Conservation (phyloP, 2,797 vertebrate genomes). For the Neopelma chrysocephalum region DNA sequence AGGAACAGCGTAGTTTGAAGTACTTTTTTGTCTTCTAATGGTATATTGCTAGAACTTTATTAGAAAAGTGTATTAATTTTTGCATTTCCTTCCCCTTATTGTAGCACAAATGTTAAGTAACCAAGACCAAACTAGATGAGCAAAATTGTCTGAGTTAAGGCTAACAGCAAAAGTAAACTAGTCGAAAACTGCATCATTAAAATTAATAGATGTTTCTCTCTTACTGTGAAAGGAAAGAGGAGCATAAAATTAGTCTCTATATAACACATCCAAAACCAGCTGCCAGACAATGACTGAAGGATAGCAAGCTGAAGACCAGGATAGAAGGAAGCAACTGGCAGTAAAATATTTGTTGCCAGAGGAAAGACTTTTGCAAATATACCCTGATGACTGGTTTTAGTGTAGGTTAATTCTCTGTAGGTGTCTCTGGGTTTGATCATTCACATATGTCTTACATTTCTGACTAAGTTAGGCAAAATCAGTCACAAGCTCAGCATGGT, state of each 20-base stretch:
- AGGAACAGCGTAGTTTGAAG: background rate
- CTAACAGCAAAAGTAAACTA: background rate
- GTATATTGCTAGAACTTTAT: background rate
- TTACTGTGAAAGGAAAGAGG: background rate
- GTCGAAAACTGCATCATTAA: background rate
- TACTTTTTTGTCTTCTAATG: background rate
- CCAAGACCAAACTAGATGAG: background rate
- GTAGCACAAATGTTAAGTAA: background rate
- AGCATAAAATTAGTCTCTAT: constrained; percentile 2
- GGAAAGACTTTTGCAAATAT: background rate
- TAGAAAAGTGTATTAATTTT: background rate
- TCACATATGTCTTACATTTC: background rate
- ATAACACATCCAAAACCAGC: background rate
- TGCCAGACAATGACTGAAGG: background rate
- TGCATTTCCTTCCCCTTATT: background rate
- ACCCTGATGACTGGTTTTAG: background rate
- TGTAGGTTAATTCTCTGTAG: background rate
- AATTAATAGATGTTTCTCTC: background rate
- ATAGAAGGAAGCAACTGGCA: background rate
- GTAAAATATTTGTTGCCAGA: background rate
- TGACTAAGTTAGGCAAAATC: background rate
- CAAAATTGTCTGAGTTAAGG: background rate
- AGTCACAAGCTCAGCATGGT: background rate
- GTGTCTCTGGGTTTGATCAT: background rate
- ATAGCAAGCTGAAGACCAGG: background rate